phyloP scores from a whole-genome alignment of 2,113 vertebrate species.

The Hyaena hyaena region DNA sequence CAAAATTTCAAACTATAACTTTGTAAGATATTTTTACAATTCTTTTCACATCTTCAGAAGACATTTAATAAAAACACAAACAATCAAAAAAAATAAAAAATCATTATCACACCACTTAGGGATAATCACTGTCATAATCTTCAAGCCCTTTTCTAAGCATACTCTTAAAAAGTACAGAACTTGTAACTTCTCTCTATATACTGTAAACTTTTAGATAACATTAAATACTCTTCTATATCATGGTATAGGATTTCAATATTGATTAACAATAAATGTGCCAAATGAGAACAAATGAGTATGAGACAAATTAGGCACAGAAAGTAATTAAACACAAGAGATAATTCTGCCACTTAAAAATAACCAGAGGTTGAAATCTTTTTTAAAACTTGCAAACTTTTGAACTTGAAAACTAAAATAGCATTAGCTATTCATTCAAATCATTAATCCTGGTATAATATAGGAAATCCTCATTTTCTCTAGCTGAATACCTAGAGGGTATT shows the following conservation, averaged over 20 bases:
- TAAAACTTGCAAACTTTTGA: not conserved
- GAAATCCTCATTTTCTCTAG: constrained; percentile 1
- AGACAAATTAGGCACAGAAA: constrained; percentile 1
- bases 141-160: not conserved
- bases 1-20: constrained; percentile 52
- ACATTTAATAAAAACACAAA: constrained; percentile 43
- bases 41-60: not conserved
- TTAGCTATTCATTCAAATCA: not conserved
- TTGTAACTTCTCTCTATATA: not conserved
- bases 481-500: not conserved
- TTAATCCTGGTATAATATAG: not conserved
- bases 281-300: constrained; percentile 15
- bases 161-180: not conserved
- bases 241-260: not conserved
- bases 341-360: constrained; percentile 43
- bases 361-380: constrained; percentile 24
- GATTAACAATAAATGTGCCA: constrained; percentile 15
- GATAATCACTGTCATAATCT: not conserved
- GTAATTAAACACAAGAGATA: not conserved
- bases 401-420: not conserved
- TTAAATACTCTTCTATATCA: constrained; percentile 15
- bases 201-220: not conserved
- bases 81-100: constrained; percentile 40
- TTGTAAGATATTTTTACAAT: not conserved
- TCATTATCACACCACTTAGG: not conserved